Evolutionary conservation across 1,140 invertebrate genomes (phyloP), one percentile per base, ranked within the genome.

Genomic region (Chrysoperla carnea): DNA sequence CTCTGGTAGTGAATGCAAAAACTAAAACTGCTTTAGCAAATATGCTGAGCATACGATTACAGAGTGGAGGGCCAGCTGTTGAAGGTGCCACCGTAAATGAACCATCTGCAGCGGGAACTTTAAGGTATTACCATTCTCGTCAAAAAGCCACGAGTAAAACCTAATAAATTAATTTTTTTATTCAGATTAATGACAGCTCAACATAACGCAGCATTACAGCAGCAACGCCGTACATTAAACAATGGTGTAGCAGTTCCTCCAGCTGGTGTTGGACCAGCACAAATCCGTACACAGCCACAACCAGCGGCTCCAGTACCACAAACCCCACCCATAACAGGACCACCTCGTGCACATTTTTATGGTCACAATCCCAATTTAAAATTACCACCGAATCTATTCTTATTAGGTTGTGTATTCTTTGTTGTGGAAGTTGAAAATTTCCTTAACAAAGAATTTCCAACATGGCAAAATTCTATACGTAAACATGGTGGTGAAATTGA

Each of bases 11-110:
- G 29, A 90, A 88, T 56, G 75, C 86, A 0, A 91, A 91, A 61
- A 93, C 91, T 6, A 96, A 95, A 69, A 94, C 90, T 1, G 91
- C 91, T 0, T 63, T 97, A 14, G 90, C 91, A 6, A 92, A 93
- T 61, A 87, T 95, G 80, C 66, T 96, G 38, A 94, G 81, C 50
- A 93, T 80, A 55, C 73, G 90, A 36, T 65, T 94, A 61, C 70
- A 48, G 53, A 58, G 61, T 49, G 52, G 64, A 48, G 52, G 55
- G 15, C 44, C 52, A 46, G 45, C 53, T 45, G 44, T 47, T 44
- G 39, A 41, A 45, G 31, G 28, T 50, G 8, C 50, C 46, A 41
- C 53, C 43, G 52, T 68, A 5, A 60, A 67, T 36, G 72, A 76
- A 49, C 72, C 70, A 4, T 80, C 77, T 29, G 78, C 78, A 8